phyloP scores from a whole-genome alignment of 2,797 vertebrate species.

The Cuculus canorus region DNA sequence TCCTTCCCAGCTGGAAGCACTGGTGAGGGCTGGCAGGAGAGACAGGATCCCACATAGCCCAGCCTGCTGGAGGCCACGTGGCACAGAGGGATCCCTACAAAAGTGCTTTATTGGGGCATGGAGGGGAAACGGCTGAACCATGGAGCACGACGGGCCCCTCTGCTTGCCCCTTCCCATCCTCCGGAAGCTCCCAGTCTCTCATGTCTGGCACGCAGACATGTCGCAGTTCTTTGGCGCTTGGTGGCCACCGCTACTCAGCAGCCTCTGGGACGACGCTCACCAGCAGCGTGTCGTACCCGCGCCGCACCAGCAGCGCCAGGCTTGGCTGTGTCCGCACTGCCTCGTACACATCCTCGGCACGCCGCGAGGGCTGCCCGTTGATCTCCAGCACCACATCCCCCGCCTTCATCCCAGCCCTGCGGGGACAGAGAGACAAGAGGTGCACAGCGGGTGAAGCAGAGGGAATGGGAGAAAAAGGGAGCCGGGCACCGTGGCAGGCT shows the following conservation, averaged over 20 bases:
- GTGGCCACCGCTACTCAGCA: slow-evolving; percentile 78
- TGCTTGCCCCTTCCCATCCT: neutral
- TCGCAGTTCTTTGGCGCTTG: neutral
- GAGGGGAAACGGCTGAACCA: neutral
- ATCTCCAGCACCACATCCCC: slow-evolving; percentile 92
- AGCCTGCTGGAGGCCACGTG: neutral
- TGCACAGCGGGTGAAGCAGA: accelerated
- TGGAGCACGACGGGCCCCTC: neutral
- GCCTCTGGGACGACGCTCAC: slow-evolving; percentile 88
- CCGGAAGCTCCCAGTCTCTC: neutral
- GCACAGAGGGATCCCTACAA: neutral
- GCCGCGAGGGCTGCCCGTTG: slow-evolving; percentile 81
- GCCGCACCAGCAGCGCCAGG: slow-evolving; percentile 84
- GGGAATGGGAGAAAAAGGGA: neutral
- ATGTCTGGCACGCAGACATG: neutral
- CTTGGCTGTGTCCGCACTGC: slow-evolving; percentile 83
- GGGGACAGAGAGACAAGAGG: accelerated
- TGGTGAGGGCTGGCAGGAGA: neutral
- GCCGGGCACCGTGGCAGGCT: neutral
- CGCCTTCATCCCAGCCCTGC: slow-evolving; percentile 88
- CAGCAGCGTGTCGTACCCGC: slow-evolving; percentile 77
- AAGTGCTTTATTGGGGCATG: slow-evolving; percentile 54
- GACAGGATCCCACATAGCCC: neutral
- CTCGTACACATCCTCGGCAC: slow-evolving; percentile 89
- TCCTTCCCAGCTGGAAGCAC: neutral